phyloP scores from a whole-genome alignment of 2,888 invertebrate genomes.

The Amphipyra berbera region DNA sequence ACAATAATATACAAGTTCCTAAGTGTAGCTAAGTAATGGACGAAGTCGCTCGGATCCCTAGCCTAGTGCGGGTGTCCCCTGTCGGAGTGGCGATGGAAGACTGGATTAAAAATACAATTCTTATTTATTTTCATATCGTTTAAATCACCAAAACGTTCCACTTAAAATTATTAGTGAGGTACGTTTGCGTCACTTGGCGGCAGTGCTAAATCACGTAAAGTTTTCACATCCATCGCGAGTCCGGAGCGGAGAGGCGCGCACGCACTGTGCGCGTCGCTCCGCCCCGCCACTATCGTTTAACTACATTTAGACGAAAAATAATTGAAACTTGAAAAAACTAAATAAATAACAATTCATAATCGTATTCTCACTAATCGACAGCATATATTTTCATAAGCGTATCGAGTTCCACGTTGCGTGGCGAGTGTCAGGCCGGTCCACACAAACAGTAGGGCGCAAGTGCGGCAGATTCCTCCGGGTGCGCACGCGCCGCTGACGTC shows the following conservation, averaged over 20 bases:
- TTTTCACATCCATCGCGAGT: constrained; percentile 21
- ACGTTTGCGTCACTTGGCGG: constrained; percentile 66
- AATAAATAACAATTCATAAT: constrained; percentile 67
- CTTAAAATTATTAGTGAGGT: constrained; percentile 70
- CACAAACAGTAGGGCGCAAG: neutral
- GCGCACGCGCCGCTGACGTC: constrained; percentile 6
- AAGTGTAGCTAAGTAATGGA: constrained; percentile 78
- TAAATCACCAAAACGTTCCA: constrained; percentile 59
- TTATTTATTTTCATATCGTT: constrained; percentile 55
- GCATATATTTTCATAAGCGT: constrained; percentile 62
- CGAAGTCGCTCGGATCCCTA: constrained; percentile 75
- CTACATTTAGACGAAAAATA: constrained; percentile 51
- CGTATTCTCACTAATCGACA: constrained; percentile 58
- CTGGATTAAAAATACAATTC: constrained; percentile 70
- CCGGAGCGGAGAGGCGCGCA: neutral
- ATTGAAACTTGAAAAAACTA: constrained; percentile 60
- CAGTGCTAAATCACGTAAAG: constrained; percentile 59
- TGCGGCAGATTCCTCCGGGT: constrained; percentile 2
- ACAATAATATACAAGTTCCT: constrained; percentile 76
- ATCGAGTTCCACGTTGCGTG: constrained; percentile 42
- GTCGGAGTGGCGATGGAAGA: constrained; percentile 75
- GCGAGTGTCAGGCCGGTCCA: neutral
- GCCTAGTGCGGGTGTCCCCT: constrained; percentile 52
- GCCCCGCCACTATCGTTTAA: constrained; percentile 11
- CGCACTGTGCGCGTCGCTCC: neutral